phyloP scores from a whole-genome alignment of 2,888 invertebrate genomes.

The Drosophila conformis region DNA sequence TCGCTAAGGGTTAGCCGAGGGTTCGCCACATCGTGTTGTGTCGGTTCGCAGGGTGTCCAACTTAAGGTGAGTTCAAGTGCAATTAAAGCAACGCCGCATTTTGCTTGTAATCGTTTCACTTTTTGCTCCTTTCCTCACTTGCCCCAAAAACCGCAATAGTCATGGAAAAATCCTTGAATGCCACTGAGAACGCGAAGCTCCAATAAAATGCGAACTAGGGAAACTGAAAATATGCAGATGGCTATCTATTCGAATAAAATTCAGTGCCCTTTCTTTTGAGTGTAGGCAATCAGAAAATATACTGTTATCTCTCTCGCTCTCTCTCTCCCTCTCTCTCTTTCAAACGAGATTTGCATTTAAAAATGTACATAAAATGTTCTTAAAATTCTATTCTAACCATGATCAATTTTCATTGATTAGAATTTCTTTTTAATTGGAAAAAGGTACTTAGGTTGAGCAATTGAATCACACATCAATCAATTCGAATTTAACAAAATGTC shows the following conservation, averaged over 20 bases:
- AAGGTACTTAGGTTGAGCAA: background rate
- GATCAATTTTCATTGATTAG: background rate
- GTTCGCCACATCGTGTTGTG: background rate
- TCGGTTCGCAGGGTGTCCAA: slow-evolving; percentile 13
- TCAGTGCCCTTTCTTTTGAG: background rate
- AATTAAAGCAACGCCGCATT: slow-evolving; percentile 67
- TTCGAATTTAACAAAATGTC: background rate
- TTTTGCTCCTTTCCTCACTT: background rate
- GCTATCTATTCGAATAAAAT: background rate
- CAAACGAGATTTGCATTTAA: background rate
- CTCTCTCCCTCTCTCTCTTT: background rate
- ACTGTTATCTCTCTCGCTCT: background rate
- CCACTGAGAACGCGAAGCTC: background rate
- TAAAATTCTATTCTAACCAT: background rate
- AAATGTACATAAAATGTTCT: background rate
- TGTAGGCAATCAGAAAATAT: background rate
- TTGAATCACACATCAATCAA: background rate
- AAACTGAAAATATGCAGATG: background rate
- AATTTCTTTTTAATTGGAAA: background rate
- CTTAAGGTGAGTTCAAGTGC: slow-evolving; percentile 60
- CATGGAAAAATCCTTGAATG: slow-evolving; percentile 8
- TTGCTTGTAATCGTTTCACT: slow-evolving; percentile 43
- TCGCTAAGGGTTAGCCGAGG: slow-evolving; percentile 5
- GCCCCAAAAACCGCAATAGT: slow-evolving; percentile 1
- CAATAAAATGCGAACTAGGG: background rate